Conservation (phyloP, 2,113 vertebrate genomes). For the Tinamus guttatus region DNA sequence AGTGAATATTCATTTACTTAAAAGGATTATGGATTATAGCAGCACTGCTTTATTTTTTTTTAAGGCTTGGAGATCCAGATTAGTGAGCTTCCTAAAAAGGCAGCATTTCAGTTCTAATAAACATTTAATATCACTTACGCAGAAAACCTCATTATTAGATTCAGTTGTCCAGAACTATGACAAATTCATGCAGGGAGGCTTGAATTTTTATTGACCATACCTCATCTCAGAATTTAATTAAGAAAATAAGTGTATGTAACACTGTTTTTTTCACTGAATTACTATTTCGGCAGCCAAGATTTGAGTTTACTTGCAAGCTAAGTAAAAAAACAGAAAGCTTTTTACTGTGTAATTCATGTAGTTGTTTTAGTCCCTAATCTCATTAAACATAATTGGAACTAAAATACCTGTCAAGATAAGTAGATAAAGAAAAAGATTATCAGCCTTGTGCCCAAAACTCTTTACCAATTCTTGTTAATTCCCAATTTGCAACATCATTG, state of each 20-base stretch:
- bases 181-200: not conserved
- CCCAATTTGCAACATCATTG: not conserved
- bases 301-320: not conserved
- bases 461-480: not conserved
- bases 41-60: not conserved
- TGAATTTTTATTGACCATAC: not conserved
- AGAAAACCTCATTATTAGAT: not conserved
- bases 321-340: not conserved
- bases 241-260: not conserved
- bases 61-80: not conserved
- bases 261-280: not conserved
- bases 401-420: conserved; percentile 27
- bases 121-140: not conserved
- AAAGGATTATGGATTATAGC: not conserved
- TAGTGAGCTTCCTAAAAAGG: not conserved
- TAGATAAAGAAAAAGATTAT: not conserved
- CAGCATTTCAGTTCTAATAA: not conserved
- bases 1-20: not conserved
- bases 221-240: not conserved
- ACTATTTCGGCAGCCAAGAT: not conserved
- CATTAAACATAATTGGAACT: conserved; percentile 16
- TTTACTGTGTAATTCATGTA: not conserved
- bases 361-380: conserved; percentile 2
- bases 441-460: not conserved
- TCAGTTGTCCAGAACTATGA: not conserved